Evolutionary conservation across 2,888 invertebrate genomes (phyloP).

Genomic region (Tinea semifulvella): DNA sequence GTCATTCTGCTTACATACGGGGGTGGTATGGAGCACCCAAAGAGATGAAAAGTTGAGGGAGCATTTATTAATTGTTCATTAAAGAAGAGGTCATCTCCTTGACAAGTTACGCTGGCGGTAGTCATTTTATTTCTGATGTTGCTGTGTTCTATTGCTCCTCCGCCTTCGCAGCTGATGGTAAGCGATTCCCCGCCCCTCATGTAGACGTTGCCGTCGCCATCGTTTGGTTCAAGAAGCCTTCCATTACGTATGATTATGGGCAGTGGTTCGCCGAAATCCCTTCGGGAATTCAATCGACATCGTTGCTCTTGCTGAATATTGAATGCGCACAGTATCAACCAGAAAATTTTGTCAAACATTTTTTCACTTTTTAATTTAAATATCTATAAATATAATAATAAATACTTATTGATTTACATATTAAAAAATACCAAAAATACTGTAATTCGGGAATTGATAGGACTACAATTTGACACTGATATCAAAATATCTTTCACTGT

Average conservation of each 20-base stretch:
- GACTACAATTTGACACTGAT: no score
- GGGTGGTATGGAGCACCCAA: slow-evolving; percentile 35
- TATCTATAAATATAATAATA: neutral
- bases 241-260: slow-evolving; percentile 42
- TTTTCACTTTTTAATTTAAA: neutral
- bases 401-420: neutral
- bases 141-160: slow-evolving; percentile 34
- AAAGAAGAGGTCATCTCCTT: slow-evolving; percentile 35
- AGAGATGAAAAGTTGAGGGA: slow-evolving; percentile 33
- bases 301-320: slow-evolving; percentile 30
- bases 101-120: slow-evolving; percentile 38
- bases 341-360: slow-evolving; percentile 33
- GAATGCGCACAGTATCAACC: slow-evolving; percentile 39
- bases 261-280: slow-evolving; percentile 41
- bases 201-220: slow-evolving; percentile 35
- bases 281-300: slow-evolving; percentile 38
- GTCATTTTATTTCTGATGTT: slow-evolving; percentile 23
- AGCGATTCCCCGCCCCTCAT: slow-evolving; percentile 37
- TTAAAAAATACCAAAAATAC: no score
- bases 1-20: slow-evolving; percentile 34
- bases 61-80: slow-evolving; percentile 40
- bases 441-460: no score
- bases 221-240: slow-evolving; percentile 41
- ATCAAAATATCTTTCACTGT: no score
- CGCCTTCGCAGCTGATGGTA: slow-evolving; percentile 41